These are phyloP conservation scores for Vimba vimba DNA, from an alignment of 2,113 vertebrate species.

Conservation along the genomic window DNA sequence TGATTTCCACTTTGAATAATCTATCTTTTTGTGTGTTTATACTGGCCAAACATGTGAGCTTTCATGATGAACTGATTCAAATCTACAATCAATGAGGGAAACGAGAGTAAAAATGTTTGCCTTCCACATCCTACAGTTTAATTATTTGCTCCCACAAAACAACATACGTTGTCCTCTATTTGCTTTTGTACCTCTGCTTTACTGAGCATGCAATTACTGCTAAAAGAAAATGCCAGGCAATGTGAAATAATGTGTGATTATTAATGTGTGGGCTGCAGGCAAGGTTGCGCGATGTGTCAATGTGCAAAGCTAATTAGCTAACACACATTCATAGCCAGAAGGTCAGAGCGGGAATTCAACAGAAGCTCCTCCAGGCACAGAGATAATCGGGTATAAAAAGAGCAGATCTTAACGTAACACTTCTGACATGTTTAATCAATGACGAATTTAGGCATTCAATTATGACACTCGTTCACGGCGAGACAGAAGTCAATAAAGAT, in stretches of 20 bases:
- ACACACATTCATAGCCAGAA: conserved; percentile 34
- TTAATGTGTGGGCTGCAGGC: conserved; percentile 42
- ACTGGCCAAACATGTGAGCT: no score
- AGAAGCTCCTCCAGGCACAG: conserved; percentile 35
- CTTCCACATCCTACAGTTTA: neutral
- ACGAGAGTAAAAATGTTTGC: neutral
- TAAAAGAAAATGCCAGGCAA: conserved; percentile 17
- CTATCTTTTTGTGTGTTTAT: no score
- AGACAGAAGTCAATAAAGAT: neutral
- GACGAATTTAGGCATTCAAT: neutral
- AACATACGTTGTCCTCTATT: neutral
- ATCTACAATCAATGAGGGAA: neutral
- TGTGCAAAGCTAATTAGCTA: conserved; percentile 50
- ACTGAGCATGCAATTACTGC: conserved; percentile 27
- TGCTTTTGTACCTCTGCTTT: neutral
- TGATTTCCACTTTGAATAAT: no score
- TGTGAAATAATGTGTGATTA: conserved; percentile 40
- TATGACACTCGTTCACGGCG: neutral
- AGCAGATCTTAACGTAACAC: neutral
- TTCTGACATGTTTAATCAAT: conserved; percentile 19
- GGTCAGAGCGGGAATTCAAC: conserved; percentile 18
- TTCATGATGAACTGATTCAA: neutral
- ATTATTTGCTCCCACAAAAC: neutral
- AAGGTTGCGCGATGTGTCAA: conserved; percentile 48
- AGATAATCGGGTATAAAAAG: conserved; percentile 28